Conservation (phyloP, 2,888 invertebrate genomes). For the Ceraclea dissimilis region DNA sequence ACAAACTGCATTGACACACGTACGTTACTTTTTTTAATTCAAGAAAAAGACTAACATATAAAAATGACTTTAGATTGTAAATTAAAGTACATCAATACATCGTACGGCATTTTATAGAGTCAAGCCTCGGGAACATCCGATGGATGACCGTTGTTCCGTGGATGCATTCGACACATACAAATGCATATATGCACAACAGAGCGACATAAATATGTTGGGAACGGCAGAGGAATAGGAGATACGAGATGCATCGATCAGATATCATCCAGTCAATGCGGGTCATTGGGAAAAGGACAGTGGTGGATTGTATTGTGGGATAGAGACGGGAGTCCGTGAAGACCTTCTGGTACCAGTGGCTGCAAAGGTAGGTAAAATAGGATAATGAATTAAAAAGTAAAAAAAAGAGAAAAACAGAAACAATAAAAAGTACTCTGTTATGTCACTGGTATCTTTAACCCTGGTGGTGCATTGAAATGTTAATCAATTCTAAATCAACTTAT, state of each 20-base stretch:
- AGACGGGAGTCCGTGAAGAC: not conserved
- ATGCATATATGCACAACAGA: slow-evolving; percentile 24
- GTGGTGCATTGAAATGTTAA: not conserved
- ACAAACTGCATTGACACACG: not conserved
- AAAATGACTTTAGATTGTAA: not conserved
- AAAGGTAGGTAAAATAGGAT: slow-evolving; percentile 16
- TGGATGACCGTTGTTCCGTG: not conserved
- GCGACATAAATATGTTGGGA: slow-evolving; percentile 9
- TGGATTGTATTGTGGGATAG: not conserved
- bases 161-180: slow-evolving; percentile 19
- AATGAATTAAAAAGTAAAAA: slow-evolving; percentile 13
- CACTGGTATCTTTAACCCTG: slow-evolving; percentile 3
- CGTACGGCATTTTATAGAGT: not conserved
- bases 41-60: not conserved
- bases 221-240: not conserved
- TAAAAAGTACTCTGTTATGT: not conserved
- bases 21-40: not conserved
- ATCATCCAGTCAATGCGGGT: not conserved
- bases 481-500: not conserved
- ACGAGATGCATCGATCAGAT: slow-evolving; percentile 4
- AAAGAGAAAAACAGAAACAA: slow-evolving; percentile 2
- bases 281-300: not conserved
- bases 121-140: slow-evolving; percentile 14
- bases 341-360: slow-evolving; percentile 1
- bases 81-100: not conserved